These are phyloP conservation scores for Keiferia lycopersicella DNA, from an alignment of 2,888 invertebrate genomes.

Conservation along the genomic window DNA sequence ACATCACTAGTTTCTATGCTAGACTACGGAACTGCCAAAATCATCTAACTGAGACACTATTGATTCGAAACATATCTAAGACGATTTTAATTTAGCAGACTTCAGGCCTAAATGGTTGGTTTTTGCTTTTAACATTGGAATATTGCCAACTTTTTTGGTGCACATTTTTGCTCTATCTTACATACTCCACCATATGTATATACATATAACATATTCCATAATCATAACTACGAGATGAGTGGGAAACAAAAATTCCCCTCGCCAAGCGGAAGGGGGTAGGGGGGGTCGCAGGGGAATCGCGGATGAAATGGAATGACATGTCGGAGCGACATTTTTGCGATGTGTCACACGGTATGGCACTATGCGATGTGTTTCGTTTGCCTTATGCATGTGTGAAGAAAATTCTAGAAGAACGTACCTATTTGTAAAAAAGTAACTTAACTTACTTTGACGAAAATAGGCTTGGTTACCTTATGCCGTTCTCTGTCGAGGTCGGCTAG, in stretches of 20 bases:
- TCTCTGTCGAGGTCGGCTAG: no score
- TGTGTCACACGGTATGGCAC: slow-evolving; percentile 46
- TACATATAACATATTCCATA: no score
- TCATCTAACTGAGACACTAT: no score
- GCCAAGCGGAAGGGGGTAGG: slow-evolving; percentile 44
- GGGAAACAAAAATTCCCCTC: slow-evolving; percentile 49
- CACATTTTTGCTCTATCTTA: background rate
- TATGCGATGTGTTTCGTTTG: slow-evolving; percentile 49
- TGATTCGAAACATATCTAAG: no score
- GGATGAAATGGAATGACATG: slow-evolving; percentile 54
- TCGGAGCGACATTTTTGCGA: slow-evolving; percentile 67
- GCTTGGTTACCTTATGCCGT: no score
- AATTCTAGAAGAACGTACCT: background rate
- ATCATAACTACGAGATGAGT: slow-evolving; percentile 19
- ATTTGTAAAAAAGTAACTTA: background rate
- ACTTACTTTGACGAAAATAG: no score
- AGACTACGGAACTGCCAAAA: no score
- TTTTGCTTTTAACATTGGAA: background rate
- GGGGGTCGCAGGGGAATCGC: slow-evolving; percentile 51
- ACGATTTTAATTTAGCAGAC: no score
- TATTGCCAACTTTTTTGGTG: background rate
- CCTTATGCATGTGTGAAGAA: slow-evolving; percentile 38
- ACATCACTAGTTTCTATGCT: no score
- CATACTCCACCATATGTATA: background rate
- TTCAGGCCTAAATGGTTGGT: no score